Conservation (phyloP, 30 jellyfish, hydroid and myxozoan species). For the Nemopilema nomurai region DNA sequence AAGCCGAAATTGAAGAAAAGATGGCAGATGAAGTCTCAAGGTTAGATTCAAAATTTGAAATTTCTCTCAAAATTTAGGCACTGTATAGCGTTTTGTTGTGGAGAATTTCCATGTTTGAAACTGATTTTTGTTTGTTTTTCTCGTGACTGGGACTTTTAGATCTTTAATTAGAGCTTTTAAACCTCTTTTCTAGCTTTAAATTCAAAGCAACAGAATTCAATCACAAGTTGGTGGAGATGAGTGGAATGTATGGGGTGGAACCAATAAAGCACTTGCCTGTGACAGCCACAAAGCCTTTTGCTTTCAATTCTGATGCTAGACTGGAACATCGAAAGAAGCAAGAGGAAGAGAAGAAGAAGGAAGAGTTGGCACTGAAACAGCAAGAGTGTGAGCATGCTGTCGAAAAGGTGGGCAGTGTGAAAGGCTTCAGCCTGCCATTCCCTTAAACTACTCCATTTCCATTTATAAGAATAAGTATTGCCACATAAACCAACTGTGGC, state of each 20-base stretch:
- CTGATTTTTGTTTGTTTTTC: too few relatives aligned
- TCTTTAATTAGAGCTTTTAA: too few relatives aligned
- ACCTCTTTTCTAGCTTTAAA: conserved; percentile 52
- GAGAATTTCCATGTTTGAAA: too few relatives aligned
- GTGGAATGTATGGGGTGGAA: conserved; percentile 75
- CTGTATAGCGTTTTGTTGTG: background rate
- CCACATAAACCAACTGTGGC: too few relatives aligned
- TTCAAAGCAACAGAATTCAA: conserved; percentile 88
- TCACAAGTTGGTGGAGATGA: conserved; percentile 60
- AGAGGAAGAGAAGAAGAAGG: conserved; percentile 51
- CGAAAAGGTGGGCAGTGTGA: conserved; percentile 12
- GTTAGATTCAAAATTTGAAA: conserved; percentile 1
- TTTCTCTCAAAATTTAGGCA: background rate
- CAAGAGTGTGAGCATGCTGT: conserved; percentile 8
- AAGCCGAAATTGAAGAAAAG: conserved; percentile 66
- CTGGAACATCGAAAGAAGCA: conserved; percentile 61
- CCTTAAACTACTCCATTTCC: too few relatives aligned
- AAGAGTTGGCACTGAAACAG: conserved; percentile 7
- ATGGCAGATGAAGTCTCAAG: conserved; percentile 70
- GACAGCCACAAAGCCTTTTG: conserved; percentile 77
- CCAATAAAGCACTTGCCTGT: conserved; percentile 53
- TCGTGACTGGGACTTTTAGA: too few relatives aligned
- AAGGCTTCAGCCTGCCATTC: too few relatives aligned
- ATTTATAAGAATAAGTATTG: too few relatives aligned
- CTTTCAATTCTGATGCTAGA: conserved; percentile 73